A percentile compares a stretch with the other conserved stretches of the same genome.
phyloP scores from a whole-genome alignment of 1,140 invertebrate species.

The Heliconius hewitsoni region DNA sequence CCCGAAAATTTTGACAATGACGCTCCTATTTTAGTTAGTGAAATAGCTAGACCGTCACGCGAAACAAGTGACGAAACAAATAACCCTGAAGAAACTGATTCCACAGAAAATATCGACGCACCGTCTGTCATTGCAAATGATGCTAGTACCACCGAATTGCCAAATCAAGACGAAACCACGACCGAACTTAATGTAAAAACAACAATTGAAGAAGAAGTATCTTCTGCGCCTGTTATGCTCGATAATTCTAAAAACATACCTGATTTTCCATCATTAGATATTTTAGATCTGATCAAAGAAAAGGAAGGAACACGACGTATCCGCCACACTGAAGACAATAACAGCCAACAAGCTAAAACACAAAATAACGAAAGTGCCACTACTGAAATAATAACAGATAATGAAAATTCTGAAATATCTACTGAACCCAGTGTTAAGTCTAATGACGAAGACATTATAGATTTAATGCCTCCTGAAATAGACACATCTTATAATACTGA shows the following conservation, averaged over 20 bases:
- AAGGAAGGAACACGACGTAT: slow-evolving; percentile 20
- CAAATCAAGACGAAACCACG: slow-evolving; percentile 19
- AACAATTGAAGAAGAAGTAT: slow-evolving; percentile 18
- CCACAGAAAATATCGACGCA: neutral
- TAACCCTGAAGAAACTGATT: neutral
- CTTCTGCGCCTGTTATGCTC: slow-evolving; percentile 22
- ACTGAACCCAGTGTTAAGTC: neutral
- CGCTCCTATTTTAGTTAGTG: neutral
- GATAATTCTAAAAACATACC: slow-evolving; percentile 37
- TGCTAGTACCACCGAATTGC: slow-evolving; percentile 19
- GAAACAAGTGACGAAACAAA: slow-evolving; percentile 19
- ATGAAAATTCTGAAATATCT: neutral
- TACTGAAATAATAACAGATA: slow-evolving; percentile 6
- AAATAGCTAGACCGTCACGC: slow-evolving; percentile 29
- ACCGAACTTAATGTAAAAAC: slow-evolving; percentile 21
- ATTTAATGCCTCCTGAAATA: slow-evolving; percentile 32
- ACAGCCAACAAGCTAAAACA: neutral
- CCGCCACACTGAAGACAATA: slow-evolving; percentile 22
- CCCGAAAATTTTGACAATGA: neutral
- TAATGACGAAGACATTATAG: slow-evolving; percentile 17
- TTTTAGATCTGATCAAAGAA: slow-evolving; percentile 34
- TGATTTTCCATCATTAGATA: slow-evolving; percentile 30
- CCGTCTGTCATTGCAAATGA: slow-evolving; percentile 24
- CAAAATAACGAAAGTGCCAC: neutral
- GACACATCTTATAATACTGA: slow-evolving; percentile 22